Percentiles rank a stretch among this genome's conserved stretches.
phyloP scores from a whole-genome alignment of 2,888 invertebrate genomes.

The Parelbella ahira region DNA sequence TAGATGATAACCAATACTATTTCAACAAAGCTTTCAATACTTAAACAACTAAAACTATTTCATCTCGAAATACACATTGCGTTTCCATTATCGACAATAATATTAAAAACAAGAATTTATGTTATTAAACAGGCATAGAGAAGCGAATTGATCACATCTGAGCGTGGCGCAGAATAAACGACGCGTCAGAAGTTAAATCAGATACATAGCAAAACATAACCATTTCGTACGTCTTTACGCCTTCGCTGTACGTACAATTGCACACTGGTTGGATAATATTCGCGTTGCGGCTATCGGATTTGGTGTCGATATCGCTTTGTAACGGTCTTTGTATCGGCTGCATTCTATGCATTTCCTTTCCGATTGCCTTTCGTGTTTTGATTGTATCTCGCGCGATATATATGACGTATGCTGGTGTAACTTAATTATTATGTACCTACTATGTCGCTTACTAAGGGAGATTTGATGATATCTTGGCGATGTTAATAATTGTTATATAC shows the following conservation, averaged over 20 bases:
- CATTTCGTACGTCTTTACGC: slow-evolving; percentile 68
- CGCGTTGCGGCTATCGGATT: slow-evolving; percentile 72
- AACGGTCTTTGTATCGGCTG: slow-evolving; percentile 67
- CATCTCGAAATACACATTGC: slow-evolving; percentile 12
- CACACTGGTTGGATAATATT: slow-evolving; percentile 60
- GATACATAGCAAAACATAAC: slow-evolving; percentile 73
- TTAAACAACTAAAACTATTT: no score
- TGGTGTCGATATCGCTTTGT: slow-evolving; percentile 64
- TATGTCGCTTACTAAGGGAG: no score
- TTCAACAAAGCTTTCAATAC: no score
- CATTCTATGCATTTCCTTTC: slow-evolving; percentile 60
- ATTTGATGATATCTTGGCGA: no score
- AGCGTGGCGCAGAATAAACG: slow-evolving; percentile 51
- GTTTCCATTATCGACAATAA: slow-evolving; percentile 17
- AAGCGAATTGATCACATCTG: slow-evolving; percentile 54
- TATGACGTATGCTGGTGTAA: slow-evolving; percentile 5
- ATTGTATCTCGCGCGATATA: slow-evolving; percentile 10
- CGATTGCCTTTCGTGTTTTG: slow-evolving; percentile 44
- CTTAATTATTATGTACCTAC: no score
- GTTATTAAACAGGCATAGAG: slow-evolving; percentile 49
- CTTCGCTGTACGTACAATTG: slow-evolving; percentile 51
- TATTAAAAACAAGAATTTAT: slow-evolving; percentile 24
- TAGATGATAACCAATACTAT: no score
- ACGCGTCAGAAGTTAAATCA: slow-evolving; percentile 68
- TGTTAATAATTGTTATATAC: no score